Percentiles rank a stretch among this genome's conserved stretches.
Evolutionary conservation across 2,888 invertebrate species (phyloP).

Genomic region (Anthophora plumipes): DNA sequence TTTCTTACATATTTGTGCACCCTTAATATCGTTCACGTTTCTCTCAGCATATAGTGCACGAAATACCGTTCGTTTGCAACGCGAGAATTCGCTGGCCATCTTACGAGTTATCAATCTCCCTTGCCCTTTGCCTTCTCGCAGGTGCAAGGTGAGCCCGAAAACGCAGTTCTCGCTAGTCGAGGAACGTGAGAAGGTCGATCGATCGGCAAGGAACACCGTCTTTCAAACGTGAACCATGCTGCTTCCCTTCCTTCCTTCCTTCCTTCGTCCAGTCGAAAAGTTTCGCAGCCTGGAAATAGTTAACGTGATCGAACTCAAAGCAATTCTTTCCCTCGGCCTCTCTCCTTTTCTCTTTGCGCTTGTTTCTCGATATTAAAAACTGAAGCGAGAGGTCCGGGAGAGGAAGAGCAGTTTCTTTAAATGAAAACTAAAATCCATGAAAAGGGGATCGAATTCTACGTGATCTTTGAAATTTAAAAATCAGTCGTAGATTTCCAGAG

Average conservation of each 20-base stretch:
- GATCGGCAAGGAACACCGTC: constrained; percentile 46
- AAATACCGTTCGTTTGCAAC: too few species aligned
- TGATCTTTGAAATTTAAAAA: too few species aligned
- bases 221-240: constrained; percentile 22
- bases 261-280: neutral
- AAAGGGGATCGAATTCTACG: too few species aligned
- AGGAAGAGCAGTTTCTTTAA: too few species aligned
- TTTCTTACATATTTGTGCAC: too few species aligned
- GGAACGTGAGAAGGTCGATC: constrained; percentile 61
- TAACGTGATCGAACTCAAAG: constrained; percentile 11
- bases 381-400: neutral
- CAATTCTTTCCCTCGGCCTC: neutral
- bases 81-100: too few species aligned
- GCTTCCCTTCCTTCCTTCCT: too few species aligned
- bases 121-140: constrained; percentile 23
- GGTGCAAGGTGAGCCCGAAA: constrained; percentile 58
- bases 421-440: too few species aligned
- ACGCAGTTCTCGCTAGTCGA: constrained; percentile 45
- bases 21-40: too few species aligned
- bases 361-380: too few species aligned
- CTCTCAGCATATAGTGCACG: neutral
- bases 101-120: constrained; percentile 25
- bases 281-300: constrained; percentile 1
- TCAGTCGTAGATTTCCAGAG: neutral
- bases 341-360: neutral